Evolutionary conservation across 2,113 vertebrate genomes (phyloP), one percentile per base, ranked within the genome.

Genomic region (Corydoras sp.): DNA sequence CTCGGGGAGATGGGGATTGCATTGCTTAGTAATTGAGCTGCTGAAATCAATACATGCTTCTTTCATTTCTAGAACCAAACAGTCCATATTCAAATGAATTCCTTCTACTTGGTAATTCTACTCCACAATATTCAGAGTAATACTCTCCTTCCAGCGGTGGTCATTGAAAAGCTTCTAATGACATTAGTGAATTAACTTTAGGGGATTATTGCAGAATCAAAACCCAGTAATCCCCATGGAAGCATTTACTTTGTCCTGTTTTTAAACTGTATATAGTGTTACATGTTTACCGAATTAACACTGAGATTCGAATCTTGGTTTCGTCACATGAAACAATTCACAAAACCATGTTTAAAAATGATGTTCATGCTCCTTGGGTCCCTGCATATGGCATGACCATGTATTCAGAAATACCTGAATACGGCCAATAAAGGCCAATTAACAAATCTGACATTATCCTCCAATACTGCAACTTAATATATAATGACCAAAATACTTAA

Each of bases 101-200:
- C 58, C 58, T 50, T 14, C 18, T 55, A 24, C 32, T 32, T 68
- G 53, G 74, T 72, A 63, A 64, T 68, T 74, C 50, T 18, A 11
- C 35, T 74, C 50, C 18, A 54, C 65, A 18, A 11, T 56, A 59
- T 67, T 76, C 67, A 48, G 50, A 68, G 62, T 51, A 35, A 62
- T 62, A 48, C 13, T 56, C 59, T 67, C 7, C n/a, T 62, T 76
- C 51, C 58, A 11, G 59, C 50, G 32, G 62, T 54, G 69, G 66
- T 68, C 55, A 50, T 31, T 13, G 35, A 55, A 68, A 70, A 71
- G 71, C 60, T 71, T 32, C 63, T 82, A 80, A 81, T 83, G 77
- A 75, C 79, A 72, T 84, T 77, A 80, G 63, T 69, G 79, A 74
- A 82, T 81, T 82, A 72, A 79, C 77, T 80, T 84, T 76, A 78